These are phyloP conservation scores for Drosophila suzukii DNA, from an alignment of 1,140 invertebrate genomes.

Conservation along the genomic window DNA sequence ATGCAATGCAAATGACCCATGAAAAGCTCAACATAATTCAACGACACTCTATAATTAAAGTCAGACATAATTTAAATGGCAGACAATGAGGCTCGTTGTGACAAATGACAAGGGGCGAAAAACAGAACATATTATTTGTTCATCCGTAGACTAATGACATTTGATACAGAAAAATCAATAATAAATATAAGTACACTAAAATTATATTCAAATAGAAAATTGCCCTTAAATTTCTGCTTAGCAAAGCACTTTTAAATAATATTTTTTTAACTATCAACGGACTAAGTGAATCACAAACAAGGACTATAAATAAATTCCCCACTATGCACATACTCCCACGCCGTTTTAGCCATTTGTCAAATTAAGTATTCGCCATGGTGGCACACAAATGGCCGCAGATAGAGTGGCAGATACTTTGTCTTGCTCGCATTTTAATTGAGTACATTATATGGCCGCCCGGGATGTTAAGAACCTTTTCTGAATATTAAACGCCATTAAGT, in stretches of 20 bases:
- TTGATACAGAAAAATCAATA: neutral
- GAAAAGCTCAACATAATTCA: conserved; percentile 33
- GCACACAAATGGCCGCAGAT: conserved; percentile 30
- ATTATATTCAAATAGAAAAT: too few species aligned
- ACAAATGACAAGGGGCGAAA: neutral
- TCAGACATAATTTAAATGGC: conserved; percentile 25
- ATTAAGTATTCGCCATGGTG: conserved; percentile 47
- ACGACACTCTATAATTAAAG: conserved; percentile 13
- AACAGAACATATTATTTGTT: neutral
- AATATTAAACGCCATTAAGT: conserved; percentile 46
- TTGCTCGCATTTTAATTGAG: conserved; percentile 47
- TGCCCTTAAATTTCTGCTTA: too few species aligned
- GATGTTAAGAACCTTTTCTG: conserved; percentile 43
- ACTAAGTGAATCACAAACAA: neutral
- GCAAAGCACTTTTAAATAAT: neutral
- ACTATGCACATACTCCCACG: neutral
- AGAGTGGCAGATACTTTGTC: conserved; percentile 38
- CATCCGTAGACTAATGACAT: neutral
- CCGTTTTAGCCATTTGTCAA: conserved; percentile 45
- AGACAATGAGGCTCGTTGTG: neutral
- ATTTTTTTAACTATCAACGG: neutral
- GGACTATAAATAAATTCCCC: neutral
- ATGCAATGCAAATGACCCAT: conserved; percentile 32
- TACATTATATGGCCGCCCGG: conserved; percentile 34
- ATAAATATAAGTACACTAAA: too few species aligned